A percentile compares a stretch with the other conserved stretches of the same genome.
phyloP scores from a whole-genome alignment of 2,113 vertebrate species.

The Bettongia penicillata region DNA sequence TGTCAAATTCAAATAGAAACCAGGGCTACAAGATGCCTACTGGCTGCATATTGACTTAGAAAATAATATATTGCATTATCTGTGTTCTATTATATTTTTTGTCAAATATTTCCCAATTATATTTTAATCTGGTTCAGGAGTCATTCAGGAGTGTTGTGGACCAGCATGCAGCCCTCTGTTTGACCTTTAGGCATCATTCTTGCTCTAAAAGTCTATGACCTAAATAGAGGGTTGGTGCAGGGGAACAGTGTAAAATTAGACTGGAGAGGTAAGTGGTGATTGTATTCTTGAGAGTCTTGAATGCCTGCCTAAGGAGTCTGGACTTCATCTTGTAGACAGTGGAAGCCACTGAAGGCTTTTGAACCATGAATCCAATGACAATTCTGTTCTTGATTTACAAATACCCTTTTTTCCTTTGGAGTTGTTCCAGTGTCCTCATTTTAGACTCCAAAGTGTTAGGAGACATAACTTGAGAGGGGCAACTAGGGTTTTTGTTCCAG shows the following conservation, averaged over 20 bases:
- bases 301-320: constrained; percentile 1
- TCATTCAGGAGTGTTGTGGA: not conserved
- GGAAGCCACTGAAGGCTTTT: not conserved
- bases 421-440: not conserved
- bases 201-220: not conserved
- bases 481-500: not conserved
- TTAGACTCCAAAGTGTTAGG: not conserved
- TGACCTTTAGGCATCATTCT: not conserved
- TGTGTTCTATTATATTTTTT: not conserved
- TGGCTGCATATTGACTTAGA: not conserved
- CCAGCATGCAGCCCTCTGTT: not conserved
- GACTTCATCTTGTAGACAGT: not conserved
- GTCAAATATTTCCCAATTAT: not conserved
- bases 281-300: not conserved
- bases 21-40: not conserved
- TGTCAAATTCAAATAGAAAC: not conserved
- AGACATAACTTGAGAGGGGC: not conserved
- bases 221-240: not conserved
- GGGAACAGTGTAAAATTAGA: not conserved
- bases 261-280: not conserved
- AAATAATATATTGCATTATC: not conserved
- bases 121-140: not conserved
- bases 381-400: not conserved
- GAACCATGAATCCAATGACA: not conserved
- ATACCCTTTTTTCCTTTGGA: not conserved